Evolutionary conservation across 2,888 invertebrate genomes (phyloP).

Genomic region (Lithophane leautieri): DNA sequence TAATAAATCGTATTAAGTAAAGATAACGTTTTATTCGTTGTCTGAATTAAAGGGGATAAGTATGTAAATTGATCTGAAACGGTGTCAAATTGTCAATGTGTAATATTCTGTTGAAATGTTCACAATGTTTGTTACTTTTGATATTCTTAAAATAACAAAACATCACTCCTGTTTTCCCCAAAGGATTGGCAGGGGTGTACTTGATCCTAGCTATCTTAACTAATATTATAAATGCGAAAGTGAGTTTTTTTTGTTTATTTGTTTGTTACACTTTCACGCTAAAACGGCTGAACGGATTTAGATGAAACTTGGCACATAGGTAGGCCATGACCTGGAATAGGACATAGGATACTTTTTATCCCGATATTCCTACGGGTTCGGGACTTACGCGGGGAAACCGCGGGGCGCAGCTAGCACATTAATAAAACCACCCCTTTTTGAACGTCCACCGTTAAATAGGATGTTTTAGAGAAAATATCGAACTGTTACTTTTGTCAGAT

Average conservation of each 20-base stretch:
- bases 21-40: constrained; percentile 1
- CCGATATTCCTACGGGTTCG: no score
- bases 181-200: background rate
- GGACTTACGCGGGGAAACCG: no score
- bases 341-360: no score
- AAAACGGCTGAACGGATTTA: no score
- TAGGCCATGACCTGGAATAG: no score
- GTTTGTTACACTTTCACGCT: no score
- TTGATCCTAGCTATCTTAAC: background rate
- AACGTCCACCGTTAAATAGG: background rate
- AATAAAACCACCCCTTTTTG: background rate
- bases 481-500: background rate
- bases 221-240: no score
- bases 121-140: background rate
- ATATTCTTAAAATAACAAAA: background rate
- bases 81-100: background rate
- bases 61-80: constrained; percentile 13
- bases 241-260: no score
- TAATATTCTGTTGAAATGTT: background rate
- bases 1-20: constrained; percentile 15
- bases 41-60: background rate
- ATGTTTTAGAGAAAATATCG: background rate
- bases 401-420: no score
- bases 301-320: no score
- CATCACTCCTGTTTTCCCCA: accelerated